Conservation (phyloP, 2,113 vertebrate species). For the Brachirus orientalis region DNA sequence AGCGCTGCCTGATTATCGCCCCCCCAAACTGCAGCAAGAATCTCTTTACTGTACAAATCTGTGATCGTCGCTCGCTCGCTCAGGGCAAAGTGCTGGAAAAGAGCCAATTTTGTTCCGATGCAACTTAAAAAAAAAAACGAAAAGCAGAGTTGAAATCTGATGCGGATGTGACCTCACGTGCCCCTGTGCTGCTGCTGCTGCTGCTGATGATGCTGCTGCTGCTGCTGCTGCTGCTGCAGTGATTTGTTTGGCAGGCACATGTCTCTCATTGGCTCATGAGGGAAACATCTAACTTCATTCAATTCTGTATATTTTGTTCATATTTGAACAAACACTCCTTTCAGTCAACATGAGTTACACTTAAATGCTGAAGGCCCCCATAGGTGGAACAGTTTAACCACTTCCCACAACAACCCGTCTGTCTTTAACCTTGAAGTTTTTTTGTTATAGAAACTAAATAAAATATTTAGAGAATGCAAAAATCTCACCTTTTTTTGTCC, state of each 20-base stretch:
- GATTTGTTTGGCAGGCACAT: conserved; percentile 31
- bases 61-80: conserved; percentile 28
- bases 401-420: too few species aligned
- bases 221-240: conserved; percentile 1
- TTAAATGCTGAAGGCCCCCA: too few species aligned
- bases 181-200: neutral
- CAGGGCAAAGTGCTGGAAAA: conserved; percentile 22
- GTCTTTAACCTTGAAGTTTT: too few species aligned
- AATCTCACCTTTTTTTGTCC: neutral
- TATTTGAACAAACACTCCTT: too few species aligned
- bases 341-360: too few species aligned
- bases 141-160: conserved; percentile 31
- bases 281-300: neutral
- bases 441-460: too few species aligned
- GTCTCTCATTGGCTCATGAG: conserved; percentile 19
- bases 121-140: conserved; percentile 6
- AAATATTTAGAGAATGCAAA: neutral
- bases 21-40: conserved; percentile 40
- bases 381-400: too few species aligned
- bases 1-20: conserved; percentile 39
- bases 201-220: neutral
- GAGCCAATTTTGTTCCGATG: conserved; percentile 23
- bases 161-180: conserved; percentile 24
- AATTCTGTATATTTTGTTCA: neutral
- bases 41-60: conserved; percentile 51